A percentile compares a stretch with the other conserved stretches of the same genome.
phyloP scores from a whole-genome alignment of 2,797 vertebrate species.

The Phylloscopus collybita region DNA sequence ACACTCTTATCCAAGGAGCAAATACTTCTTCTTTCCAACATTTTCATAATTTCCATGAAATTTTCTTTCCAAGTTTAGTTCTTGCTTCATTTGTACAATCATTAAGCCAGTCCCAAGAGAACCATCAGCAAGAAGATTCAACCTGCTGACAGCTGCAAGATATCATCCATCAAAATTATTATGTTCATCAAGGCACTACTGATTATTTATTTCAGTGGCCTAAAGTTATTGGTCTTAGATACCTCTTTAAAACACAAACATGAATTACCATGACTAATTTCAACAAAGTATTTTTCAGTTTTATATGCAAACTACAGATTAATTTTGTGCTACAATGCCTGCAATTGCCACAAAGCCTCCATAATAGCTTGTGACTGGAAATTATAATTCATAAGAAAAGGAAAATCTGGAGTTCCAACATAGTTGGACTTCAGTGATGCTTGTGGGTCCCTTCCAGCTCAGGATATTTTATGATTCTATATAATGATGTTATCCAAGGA shows the following conservation, averaged over 20 bases:
- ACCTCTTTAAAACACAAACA: not conserved
- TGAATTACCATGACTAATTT: not conserved
- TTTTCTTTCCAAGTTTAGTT: not conserved
- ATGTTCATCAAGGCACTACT: not conserved
- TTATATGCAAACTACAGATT: not conserved
- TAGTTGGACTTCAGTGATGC: not conserved
- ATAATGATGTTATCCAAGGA: not conserved
- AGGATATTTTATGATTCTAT: not conserved
- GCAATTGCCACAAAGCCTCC: not conserved
- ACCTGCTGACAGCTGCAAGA: conserved; percentile 1
- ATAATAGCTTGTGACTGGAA: not conserved
- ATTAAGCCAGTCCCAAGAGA: conserved; percentile 9
- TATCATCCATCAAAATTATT: not conserved
- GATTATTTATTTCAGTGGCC: not conserved
- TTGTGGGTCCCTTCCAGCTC: not conserved
- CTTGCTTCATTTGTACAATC: not conserved
- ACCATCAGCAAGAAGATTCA: not conserved
- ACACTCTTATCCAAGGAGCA: not conserved
- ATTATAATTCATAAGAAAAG: not conserved
- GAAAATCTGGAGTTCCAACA: not conserved
- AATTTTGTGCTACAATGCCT: not conserved
- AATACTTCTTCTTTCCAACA: not conserved
- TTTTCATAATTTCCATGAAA: not conserved
- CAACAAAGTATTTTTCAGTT: not conserved
- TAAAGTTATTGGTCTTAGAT: not conserved